Conservation (phyloP, 92 coral and sea anemone genomes). For the Parazoanthus atlanticus region DNA sequence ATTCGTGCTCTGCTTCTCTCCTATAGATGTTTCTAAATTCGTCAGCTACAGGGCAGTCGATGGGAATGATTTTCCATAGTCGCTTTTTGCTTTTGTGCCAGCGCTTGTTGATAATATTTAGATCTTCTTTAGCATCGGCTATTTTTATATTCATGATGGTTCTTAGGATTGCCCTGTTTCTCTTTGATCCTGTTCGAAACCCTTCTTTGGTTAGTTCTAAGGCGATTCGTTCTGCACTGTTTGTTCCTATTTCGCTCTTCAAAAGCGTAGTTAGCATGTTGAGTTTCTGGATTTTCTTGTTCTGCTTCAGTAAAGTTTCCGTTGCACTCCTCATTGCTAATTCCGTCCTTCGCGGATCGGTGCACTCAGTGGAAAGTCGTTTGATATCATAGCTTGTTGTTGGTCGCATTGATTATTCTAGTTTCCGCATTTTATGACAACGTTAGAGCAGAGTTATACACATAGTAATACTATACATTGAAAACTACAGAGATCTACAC, state of each 20-base stretch:
- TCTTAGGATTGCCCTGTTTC: slow-evolving; percentile 18
- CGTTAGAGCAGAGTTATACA: too few species aligned
- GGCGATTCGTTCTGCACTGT: slow-evolving; percentile 14
- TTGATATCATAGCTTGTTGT: slow-evolving; percentile 14
- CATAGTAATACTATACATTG: too few species aligned
- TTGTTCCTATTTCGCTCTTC: neutral
- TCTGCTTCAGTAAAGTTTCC: neutral
- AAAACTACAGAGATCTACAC: too few species aligned
- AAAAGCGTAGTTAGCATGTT: neutral
- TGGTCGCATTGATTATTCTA: too few species aligned
- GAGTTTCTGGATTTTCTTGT: slow-evolving; percentile 14
- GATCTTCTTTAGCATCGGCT: slow-evolving; percentile 1
- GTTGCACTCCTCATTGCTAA: slow-evolving; percentile 20
- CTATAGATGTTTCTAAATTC: neutral
- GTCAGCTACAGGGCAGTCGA: slow-evolving; percentile 6
- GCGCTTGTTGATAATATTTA: too few species aligned
- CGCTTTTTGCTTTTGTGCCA: too few species aligned
- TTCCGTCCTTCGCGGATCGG: slow-evolving; percentile 1
- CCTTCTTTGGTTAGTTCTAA: slow-evolving; percentile 8
- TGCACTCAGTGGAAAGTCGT: slow-evolving; percentile 27
- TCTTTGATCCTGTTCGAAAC: slow-evolving; percentile 12
- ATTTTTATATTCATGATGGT: slow-evolving; percentile 25
- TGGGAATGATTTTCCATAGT: slow-evolving; percentile 21
- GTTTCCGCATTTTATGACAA: too few species aligned
- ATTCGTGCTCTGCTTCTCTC: slow-evolving; percentile 20